A percentile compares a stretch with the other conserved stretches of the same genome.
phyloP scores from a whole-genome alignment of 2,113 vertebrate species.

The Boulengeromyrus knoepffleri region DNA sequence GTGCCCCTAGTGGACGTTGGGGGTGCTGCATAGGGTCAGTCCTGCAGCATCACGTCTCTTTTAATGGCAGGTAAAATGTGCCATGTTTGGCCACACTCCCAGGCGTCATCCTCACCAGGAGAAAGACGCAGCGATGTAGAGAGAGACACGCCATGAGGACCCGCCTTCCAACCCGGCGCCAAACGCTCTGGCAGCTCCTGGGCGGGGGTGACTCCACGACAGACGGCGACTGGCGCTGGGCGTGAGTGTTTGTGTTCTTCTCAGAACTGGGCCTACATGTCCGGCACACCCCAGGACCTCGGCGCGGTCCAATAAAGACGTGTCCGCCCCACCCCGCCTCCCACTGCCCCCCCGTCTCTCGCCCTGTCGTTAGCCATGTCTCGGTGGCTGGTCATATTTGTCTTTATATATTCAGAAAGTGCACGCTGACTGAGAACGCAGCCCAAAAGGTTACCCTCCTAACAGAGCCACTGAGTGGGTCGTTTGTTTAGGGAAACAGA shows the following conservation, averaged over 20 bases:
- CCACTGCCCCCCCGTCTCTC: not conserved
- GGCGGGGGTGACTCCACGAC: not conserved
- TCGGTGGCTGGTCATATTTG: slow-evolving; percentile 29
- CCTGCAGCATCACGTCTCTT: not conserved
- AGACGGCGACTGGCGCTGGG: not conserved
- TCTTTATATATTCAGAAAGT: slow-evolving; percentile 46
- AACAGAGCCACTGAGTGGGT: slow-evolving; percentile 29
- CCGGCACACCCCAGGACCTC: not conserved
- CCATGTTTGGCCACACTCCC: slow-evolving; percentile 21
- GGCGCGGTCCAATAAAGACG: not conserved
- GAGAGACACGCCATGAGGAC: slow-evolving; percentile 21
- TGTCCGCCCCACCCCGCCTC: slow-evolving; percentile 14
- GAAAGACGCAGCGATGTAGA: not conserved
- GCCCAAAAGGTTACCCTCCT: slow-evolving; percentile 41
- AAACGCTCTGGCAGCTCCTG: not conserved
- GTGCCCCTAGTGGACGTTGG: not conserved
- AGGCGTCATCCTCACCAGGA: not conserved
- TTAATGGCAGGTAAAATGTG: not conserved
- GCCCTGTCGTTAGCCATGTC: not conserved
- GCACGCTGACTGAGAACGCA: slow-evolving; percentile 26
- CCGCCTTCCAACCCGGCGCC: not conserved
- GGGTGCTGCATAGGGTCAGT: not conserved
- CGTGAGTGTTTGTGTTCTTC: slow-evolving; percentile 2
- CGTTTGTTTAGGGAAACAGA: slow-evolving; percentile 19
- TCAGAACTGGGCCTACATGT: not conserved